Conservation (phyloP, 1,140 invertebrate species). For the Semibalanus balanoides region DNA sequence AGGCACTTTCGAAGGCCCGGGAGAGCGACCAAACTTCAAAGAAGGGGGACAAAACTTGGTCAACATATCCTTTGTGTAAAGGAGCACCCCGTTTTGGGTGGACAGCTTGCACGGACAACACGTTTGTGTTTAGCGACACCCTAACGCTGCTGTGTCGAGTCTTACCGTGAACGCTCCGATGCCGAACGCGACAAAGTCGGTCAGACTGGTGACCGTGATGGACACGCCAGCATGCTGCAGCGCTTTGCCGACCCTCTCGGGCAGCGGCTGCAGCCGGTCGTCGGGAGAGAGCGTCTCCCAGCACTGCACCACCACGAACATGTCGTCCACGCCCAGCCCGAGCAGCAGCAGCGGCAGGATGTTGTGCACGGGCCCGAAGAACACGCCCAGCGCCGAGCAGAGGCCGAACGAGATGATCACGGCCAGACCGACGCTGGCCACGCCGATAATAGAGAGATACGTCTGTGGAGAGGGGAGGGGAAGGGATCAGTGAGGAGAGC, state of each 20-base stretch:
- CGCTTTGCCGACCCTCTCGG: constrained; percentile 32
- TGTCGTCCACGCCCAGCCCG: constrained; percentile 64
- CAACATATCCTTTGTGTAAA: too few relatives aligned
- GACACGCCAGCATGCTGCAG: constrained; percentile 44
- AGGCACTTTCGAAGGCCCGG: too few relatives aligned
- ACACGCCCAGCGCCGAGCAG: constrained; percentile 53
- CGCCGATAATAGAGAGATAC: not conserved
- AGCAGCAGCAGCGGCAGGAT: constrained; percentile 65
- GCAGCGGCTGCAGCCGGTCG: constrained; percentile 27
- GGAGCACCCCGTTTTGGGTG: too few relatives aligned
- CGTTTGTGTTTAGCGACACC: too few relatives aligned
- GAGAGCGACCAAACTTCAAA: too few relatives aligned
- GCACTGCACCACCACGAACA: constrained; percentile 58
- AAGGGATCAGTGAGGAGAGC: too few relatives aligned
- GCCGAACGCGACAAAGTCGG: constrained; percentile 47
- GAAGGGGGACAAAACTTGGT: too few relatives aligned
- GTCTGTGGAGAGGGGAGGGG: not conserved
- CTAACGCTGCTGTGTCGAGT: too few relatives aligned
- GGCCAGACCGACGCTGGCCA: constrained; percentile 35
- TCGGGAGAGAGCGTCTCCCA: constrained; percentile 10
- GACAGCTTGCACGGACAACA: too few relatives aligned
- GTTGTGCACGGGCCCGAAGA: constrained; percentile 65
- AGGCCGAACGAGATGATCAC: constrained; percentile 53
- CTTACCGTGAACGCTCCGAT: constrained; percentile 41
- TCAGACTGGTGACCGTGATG: constrained; percentile 51